phyloP scores from a whole-genome alignment of 2,888 invertebrate species.

The Taenaris catops region DNA sequence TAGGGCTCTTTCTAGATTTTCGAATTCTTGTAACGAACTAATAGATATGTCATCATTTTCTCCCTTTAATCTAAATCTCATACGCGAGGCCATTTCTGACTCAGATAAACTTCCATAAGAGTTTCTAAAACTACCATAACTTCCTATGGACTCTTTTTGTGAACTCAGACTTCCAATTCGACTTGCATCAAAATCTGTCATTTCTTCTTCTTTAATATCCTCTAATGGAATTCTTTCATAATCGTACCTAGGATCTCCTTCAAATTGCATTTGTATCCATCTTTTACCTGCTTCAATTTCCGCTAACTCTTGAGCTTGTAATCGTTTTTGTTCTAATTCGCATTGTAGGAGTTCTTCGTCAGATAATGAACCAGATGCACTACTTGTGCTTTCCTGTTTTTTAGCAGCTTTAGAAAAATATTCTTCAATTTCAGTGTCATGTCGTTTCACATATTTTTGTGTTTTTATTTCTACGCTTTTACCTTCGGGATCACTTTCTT shows the following conservation, averaged over 20 bases:
- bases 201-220: slow-evolving; percentile 96
- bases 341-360: slow-evolving; percentile 82
- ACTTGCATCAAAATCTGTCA: slow-evolving; percentile 91
- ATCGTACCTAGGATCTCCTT: slow-evolving; percentile 87
- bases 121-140: slow-evolving; percentile 90
- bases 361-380: slow-evolving; percentile 79
- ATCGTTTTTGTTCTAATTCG: slow-evolving; percentile 83
- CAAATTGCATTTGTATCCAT: slow-evolving; percentile 95
- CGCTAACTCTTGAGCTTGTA: slow-evolving; percentile 70
- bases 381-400: slow-evolving; percentile 78
- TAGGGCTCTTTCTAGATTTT: slow-evolving; percentile 92
- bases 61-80: slow-evolving; percentile 90
- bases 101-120: slow-evolving; percentile 96
- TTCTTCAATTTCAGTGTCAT: slow-evolving; percentile 86
- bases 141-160: slow-evolving; percentile 89
- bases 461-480: slow-evolving; percentile 86
- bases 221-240: slow-evolving; percentile 91
- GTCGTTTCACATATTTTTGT: slow-evolving; percentile 76
- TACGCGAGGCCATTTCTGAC: slow-evolving; percentile 91
- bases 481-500: slow-evolving; percentile 90
- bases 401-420: slow-evolving; percentile 85
- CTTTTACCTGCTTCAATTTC: slow-evolving; percentile 87
- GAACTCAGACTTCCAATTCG: slow-evolving; percentile 88
- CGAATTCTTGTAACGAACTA: slow-evolving; percentile 96
- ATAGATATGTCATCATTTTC: slow-evolving; percentile 96